phyloP scores from a whole-genome alignment of 2,113 vertebrate genomes.

The Hydrolagus affinis region DNA sequence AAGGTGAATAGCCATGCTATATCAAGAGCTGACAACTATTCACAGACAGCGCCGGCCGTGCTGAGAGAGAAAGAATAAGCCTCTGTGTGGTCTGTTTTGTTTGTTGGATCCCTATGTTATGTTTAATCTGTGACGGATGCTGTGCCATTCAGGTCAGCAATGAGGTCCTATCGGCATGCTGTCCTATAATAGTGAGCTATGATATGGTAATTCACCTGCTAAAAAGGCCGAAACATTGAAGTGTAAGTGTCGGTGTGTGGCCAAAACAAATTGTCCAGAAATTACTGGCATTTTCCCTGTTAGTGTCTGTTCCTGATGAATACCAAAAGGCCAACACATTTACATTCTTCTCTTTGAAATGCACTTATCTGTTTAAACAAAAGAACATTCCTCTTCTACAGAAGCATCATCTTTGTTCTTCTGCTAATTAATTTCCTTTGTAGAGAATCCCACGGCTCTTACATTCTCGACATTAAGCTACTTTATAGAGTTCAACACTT shows the following conservation, averaged over 20 bases:
- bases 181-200: neutral
- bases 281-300: neutral
- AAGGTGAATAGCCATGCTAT: conserved; percentile 5
- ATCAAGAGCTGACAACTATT: neutral
- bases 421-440: too few species aligned
- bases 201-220: neutral
- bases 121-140: neutral
- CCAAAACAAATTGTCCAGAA: neutral
- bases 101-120: neutral
- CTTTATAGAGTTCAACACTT: too few species aligned
- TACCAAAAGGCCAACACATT: neutral
- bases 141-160: neutral
- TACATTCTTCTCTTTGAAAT: neutral
- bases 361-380: too few species aligned
- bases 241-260: neutral
- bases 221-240: neutral
- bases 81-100: neutral
- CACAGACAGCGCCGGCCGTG: neutral
- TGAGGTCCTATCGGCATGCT: neutral
- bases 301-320: too few species aligned
- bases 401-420: too few species aligned
- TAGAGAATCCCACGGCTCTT: too few species aligned
- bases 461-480: too few species aligned
- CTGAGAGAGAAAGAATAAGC: neutral
- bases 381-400: too few species aligned